Percentiles rank a stretch among this genome's conserved stretches.
These are phyloP conservation scores for Thomomys bottae DNA, from an alignment of 2,113 vertebrate genomes.

Conservation along the genomic window DNA sequence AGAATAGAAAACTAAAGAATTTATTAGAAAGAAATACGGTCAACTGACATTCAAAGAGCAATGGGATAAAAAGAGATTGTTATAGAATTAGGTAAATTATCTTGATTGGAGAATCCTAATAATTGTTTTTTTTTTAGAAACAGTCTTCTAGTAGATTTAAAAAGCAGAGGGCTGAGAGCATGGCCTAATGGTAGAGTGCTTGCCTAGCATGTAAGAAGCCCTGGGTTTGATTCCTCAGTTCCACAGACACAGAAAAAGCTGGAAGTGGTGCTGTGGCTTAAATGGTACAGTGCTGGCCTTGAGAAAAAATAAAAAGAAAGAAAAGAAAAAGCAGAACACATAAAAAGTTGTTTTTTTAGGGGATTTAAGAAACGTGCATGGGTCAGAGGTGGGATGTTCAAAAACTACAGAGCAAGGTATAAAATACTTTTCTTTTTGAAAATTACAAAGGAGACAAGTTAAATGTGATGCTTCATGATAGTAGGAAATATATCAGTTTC, in stretches of 20 bases:
- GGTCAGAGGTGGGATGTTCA: not conserved
- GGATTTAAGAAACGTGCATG: not conserved
- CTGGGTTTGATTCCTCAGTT: too few species aligned
- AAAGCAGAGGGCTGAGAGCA: too few species aligned
- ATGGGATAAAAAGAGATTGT: not conserved
- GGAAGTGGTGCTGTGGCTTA: too few species aligned
- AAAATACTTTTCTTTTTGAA: not conserved
- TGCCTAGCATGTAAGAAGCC: too few species aligned
- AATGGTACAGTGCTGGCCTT: too few species aligned
- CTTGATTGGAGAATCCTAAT: not conserved
- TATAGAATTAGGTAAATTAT: not conserved
- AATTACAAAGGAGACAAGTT: not conserved
- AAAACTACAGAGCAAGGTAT: not conserved
- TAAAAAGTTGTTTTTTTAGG: not conserved
- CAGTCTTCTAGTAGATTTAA: not conserved
- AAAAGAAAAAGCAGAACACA: not conserved
- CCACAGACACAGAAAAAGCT: too few species aligned
- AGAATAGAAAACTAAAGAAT: not conserved
- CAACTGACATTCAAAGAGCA: not conserved
- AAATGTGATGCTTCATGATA: not conserved
- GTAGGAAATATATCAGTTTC: not conserved
- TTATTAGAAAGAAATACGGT: not conserved
- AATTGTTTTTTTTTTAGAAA: conserved; percentile 18
- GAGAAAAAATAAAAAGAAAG: too few species aligned
- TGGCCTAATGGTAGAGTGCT: too few species aligned